Base-by-base conservation (phyloP, 2,888 invertebrate species). In the Eilema caniola region DNA sequence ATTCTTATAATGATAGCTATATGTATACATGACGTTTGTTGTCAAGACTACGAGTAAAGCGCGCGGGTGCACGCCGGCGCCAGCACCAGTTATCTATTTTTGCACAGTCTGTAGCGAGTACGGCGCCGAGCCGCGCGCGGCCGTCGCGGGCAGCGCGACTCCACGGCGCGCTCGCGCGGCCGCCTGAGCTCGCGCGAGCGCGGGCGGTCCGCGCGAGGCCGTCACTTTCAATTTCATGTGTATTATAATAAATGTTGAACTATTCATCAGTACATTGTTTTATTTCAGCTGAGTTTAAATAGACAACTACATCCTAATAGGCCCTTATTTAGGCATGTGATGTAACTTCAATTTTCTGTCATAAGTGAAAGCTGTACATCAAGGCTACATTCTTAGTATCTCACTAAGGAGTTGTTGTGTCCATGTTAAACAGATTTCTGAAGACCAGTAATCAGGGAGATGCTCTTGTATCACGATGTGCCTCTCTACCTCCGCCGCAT, bases 11-110 rank as follows among this genome's bases (percentile, higher is more conserved):
- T 70, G 76, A 88, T 89, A 89, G 87, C 81, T 88, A 84, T 89
- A 89, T 87, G 86, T 90, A 88, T 89, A 88, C 80, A 88, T 85
- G 76, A 83, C 74, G 77, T 79, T 81, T 85, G 85, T 84, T 85
- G 83, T 85, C 81, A 80, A 83, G 79, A 81, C 71, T 69, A 78
- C 68, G 73, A 71, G 78, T 79, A 33, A 78, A 16, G 47, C 56
- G 76, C 80, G 83, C 78, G 78, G 83, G 66, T 62, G 56, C 66
- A 69, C 73, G 70, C 74, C 79, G 72, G 83, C 85, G 82, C 85
- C 86, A 82, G 88, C 92, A 92, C 92, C 88, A 87, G 92, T 92
- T 92, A 92, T 92, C 93, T 93, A 93, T 93, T 93, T 93, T 93
- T 93, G 93, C 93, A 93, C 93, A 76, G 81, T 85, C 82, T 85